These are phyloP conservation scores for Thoracochromis brauschi DNA, from an alignment of 2,113 vertebrate genomes.

Conservation along the genomic window DNA sequence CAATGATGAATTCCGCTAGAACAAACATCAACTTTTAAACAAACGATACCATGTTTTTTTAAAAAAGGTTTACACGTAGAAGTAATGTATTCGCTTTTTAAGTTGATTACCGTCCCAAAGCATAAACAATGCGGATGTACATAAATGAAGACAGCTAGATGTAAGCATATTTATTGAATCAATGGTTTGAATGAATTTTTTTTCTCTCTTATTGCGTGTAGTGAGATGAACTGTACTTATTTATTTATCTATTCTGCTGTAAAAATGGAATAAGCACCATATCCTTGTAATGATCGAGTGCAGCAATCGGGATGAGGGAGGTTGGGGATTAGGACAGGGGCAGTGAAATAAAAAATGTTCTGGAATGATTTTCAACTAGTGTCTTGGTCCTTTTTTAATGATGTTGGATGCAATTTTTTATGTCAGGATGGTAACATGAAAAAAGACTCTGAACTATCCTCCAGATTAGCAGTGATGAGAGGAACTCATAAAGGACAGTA, in stretches of 20 bases:
- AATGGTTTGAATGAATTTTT: conserved; percentile 62
- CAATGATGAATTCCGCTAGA: conserved; percentile 20
- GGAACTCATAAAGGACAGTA: background rate
- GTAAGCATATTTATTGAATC: conserved; percentile 71
- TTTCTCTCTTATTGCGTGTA: conserved; percentile 61
- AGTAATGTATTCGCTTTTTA: conserved; percentile 58
- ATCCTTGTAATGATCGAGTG: conserved; percentile 66
- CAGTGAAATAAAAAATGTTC: conserved; percentile 63
- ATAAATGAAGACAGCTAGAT: conserved; percentile 68
- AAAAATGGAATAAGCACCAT: conserved; percentile 69
- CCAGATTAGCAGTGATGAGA: background rate
- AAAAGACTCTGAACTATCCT: background rate
- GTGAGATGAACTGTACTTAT: conserved; percentile 69
- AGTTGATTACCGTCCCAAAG: conserved; percentile 66
- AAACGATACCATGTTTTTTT: background rate
- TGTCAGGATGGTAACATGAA: background rate
- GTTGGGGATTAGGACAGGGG: conserved; percentile 8
- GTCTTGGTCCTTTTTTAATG: background rate
- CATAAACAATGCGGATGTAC: conserved; percentile 67
- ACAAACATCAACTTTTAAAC: conserved; percentile 34
- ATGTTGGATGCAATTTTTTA: background rate
- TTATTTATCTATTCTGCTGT: conserved; percentile 70
- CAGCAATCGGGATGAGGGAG: conserved; percentile 46
- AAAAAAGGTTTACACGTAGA: conserved; percentile 42
- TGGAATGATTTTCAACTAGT: conserved; percentile 65